A percentile compares a stretch with the other conserved stretches of the same genome.
phyloP scores from a whole-genome alignment of 2,113 vertebrate species.

The Turdus rufiventris region DNA sequence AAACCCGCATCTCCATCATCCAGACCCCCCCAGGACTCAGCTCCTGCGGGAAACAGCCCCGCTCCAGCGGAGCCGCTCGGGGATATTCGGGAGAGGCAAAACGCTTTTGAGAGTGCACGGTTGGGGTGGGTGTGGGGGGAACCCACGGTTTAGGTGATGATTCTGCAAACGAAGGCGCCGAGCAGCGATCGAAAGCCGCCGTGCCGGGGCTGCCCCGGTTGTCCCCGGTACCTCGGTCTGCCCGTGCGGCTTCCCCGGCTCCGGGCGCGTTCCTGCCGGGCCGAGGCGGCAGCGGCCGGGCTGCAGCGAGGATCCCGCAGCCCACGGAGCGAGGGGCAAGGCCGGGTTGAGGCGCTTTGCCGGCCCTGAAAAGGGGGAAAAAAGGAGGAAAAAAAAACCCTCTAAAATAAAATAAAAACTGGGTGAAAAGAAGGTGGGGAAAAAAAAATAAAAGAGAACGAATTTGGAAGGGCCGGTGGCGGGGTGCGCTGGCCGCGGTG shows the following conservation, averaged over 20 bases:
- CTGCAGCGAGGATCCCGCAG: neutral
- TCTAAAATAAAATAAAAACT: neutral
- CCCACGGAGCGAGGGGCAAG: neutral
- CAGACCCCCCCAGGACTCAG: neutral
- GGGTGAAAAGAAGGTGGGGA: rapidly evolving
- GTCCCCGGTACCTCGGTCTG: neutral
- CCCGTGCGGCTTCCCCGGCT: neutral
- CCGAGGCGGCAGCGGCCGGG: neutral
- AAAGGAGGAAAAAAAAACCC: rapidly evolving
- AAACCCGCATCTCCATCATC: rapidly evolving
- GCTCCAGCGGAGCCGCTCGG: neutral
- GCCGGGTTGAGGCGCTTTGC: neutral
- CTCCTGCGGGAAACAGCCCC: neutral
- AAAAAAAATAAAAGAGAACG: neutral
- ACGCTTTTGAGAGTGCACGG: neutral
- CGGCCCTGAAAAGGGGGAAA: rapidly evolving
- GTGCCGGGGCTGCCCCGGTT: neutral
- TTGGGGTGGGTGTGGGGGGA: rapidly evolving
- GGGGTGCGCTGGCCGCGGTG: neutral
- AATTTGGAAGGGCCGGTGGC: neutral
- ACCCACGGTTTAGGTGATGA: neutral
- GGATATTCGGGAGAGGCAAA: neutral
- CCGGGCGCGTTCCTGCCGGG: neutral
- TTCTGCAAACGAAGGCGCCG: neutral
- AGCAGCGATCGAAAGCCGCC: neutral